Evolutionary conservation across 2,888 invertebrate genomes (phyloP).

Genomic region (Pheosia gnoma): DNA sequence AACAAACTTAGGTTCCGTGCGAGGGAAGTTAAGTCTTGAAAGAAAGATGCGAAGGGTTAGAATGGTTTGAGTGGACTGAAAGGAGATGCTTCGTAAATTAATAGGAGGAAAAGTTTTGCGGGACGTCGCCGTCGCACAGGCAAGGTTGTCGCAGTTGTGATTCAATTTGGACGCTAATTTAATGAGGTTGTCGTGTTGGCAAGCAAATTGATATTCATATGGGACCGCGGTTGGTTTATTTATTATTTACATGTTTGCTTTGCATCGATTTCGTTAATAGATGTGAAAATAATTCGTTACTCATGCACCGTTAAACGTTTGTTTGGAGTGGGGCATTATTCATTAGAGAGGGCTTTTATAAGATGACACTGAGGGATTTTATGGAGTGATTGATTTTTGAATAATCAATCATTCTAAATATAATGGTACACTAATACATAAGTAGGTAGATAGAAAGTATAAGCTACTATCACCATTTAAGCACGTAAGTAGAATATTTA

Average conservation of each 20-base stretch:
- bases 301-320: constrained; percentile 13
- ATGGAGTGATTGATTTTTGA: background rate
- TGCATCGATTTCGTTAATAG: constrained; percentile 43
- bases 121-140: constrained; percentile 77
- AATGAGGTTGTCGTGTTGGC: constrained; percentile 78
- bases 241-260: constrained; percentile 67
- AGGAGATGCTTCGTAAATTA: constrained; percentile 82
- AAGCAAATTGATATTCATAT: constrained; percentile 84
- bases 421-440: background rate
- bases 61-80: constrained; percentile 50
- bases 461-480: too few species aligned
- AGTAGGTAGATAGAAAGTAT: too few species aligned
- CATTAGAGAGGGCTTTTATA: constrained; percentile 1
- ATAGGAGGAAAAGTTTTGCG: constrained; percentile 83
- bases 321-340: constrained; percentile 5
- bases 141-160: constrained; percentile 83
- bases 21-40: constrained; percentile 65
- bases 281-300: constrained; percentile 39
- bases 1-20: constrained; percentile 71
- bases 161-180: constrained; percentile 84
- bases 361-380: background rate
- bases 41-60: constrained; percentile 48
- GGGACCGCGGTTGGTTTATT: constrained; percentile 72
- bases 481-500: too few species aligned
- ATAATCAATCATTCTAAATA: background rate